Evolutionary conservation across 1,140 invertebrate genomes (phyloP), one percentile per base, ranked within the genome.

Genomic region (Acyrthosiphon pisum): DNA sequence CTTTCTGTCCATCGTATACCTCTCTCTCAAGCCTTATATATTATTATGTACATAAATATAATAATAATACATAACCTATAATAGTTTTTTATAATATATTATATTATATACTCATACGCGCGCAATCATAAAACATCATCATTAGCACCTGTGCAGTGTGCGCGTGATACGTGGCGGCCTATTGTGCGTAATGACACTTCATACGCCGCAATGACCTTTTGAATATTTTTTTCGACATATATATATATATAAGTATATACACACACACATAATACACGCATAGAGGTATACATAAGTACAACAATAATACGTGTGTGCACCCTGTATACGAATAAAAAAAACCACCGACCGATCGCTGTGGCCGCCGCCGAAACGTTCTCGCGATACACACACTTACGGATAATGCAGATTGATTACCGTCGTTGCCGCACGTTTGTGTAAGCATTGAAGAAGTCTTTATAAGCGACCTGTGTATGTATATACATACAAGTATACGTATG

Each of bases 381-480:
- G 88, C 50, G 91, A 92, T 92, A 83, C 46, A 92, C 35, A 26
- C 76, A 14, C 76, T 46, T 41, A 60, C 56, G 56, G 7, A 92
- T 92, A 92, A 92, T 92, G 91, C 44, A 83, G 91, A 92, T 92
- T 92, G 91, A 92, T 92, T 92, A 92, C 91, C 91, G 41, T 6
- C 44, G 91, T 8, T 22, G 91, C 76, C n/a, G 46, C 41, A n/a
- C 48, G 88, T 89, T 89, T 53, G 87, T 87, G 22, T 50, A 41
- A 23, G 41, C 37, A 37, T 89, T 20, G n/a, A 76, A 76, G 56
- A 91, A 91, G 90, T 91, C 90, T 91, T 91, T 91, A 81, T 91
- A 91, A 81, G 18, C 44, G 20, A 30, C 84, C 44, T 41, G 83
- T 41, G 83, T 30, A 4, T 11, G 8, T 46, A 20, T 46, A 53